Evolutionary conservation across 1,140 invertebrate species (phyloP).

Genomic region (Saccostrea glomerata): DNA sequence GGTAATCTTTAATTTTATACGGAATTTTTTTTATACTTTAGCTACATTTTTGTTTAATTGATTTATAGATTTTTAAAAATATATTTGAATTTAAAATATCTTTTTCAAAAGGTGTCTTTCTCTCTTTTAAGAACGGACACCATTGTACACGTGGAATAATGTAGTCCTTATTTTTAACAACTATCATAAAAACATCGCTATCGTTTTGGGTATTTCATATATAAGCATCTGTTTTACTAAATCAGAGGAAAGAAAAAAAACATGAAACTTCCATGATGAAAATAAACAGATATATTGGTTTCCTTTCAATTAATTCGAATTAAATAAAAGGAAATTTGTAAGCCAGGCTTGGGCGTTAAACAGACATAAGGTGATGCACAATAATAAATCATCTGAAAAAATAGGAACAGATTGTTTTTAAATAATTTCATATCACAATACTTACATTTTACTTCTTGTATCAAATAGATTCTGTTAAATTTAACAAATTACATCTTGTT

Average conservation of each 20-base stretch:
- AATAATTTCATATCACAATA: not conserved
- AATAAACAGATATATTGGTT: not conserved
- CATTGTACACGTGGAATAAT: too few species aligned
- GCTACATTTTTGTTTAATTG: too few species aligned
- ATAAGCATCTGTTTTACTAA: not conserved
- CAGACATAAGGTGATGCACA: not conserved
- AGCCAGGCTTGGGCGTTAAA: not conserved
- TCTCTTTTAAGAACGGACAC: too few species aligned
- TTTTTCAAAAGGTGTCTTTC: too few species aligned
- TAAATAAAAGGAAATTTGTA: not conserved
- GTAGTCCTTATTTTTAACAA: too few species aligned
- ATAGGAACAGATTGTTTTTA: not conserved
- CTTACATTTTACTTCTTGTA: not conserved
- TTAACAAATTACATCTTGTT: not conserved
- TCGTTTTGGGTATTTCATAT: too few species aligned
- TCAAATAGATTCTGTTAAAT: not conserved
- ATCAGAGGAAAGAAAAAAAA: not conserved
- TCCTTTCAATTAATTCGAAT: not conserved
- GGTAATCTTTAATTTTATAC: too few species aligned
- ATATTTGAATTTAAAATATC: too few species aligned
- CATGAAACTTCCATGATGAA: not conserved
- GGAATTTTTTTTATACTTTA: too few species aligned
- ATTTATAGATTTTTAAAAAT: too few species aligned
- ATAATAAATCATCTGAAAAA: not conserved
- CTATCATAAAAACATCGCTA: too few species aligned